Percentiles rank a stretch among this genome's conserved stretches.
Conservation (phyloP, 2,888 invertebrate species). For the Hermodice carunculata region DNA sequence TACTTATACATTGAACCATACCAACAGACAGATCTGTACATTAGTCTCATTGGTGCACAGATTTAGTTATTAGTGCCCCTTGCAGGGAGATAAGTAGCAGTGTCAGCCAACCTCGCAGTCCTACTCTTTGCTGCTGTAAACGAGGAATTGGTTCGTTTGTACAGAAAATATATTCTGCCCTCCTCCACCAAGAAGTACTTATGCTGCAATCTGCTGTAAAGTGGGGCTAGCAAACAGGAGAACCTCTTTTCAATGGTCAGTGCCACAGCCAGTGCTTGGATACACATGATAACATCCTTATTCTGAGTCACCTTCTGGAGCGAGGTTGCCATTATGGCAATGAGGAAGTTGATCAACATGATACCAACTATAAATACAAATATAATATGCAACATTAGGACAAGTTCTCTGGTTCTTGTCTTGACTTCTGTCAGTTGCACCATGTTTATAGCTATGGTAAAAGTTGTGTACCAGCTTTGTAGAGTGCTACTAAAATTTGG, state of each 20-base stretch:
- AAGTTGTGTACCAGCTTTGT: neutral
- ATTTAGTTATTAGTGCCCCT: too few species aligned
- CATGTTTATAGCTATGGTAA: conserved; percentile 2
- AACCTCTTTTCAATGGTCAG: neutral
- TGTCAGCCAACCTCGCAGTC: too few species aligned
- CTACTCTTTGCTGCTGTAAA: too few species aligned
- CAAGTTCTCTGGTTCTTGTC: neutral
- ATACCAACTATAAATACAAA: conserved; percentile 10
- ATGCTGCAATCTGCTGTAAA: neutral
- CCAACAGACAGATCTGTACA: too few species aligned
- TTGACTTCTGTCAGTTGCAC: neutral
- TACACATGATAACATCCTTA: neutral
- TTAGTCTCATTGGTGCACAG: too few species aligned
- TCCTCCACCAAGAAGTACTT: conserved; percentile 3
- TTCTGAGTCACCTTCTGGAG: neutral
- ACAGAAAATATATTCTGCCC: too few species aligned
- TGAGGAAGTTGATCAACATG: conserved; percentile 10
- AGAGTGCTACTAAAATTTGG: neutral
- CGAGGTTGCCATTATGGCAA: conserved; percentile 4
- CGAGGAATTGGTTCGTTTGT: too few species aligned
- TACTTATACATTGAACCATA: too few species aligned
- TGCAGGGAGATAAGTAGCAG: too few species aligned
- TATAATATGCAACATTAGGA: neutral
- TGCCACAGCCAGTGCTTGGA: neutral
- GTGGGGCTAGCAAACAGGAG: neutral